These are phyloP conservation scores for Centrocercus urophasianus DNA, from an alignment of 2,113 vertebrate genomes.

Conservation along the genomic window DNA sequence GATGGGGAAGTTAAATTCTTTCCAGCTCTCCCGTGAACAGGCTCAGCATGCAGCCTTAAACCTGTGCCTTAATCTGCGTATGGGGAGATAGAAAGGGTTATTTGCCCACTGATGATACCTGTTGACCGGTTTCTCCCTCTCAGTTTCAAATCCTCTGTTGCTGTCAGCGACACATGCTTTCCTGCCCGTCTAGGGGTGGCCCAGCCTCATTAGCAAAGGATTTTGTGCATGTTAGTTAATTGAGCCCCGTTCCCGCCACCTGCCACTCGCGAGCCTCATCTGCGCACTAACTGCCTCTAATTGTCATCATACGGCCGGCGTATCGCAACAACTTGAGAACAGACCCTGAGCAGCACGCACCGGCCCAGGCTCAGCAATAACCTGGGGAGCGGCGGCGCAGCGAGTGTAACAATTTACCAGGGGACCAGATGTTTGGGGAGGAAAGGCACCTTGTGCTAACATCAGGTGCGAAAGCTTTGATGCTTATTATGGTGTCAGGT, in stretches of 20 bases:
- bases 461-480: slow-evolving; percentile 14
- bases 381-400: slow-evolving; percentile 16
- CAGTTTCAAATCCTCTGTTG: slow-evolving; percentile 55
- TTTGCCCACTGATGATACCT: slow-evolving; percentile 52
- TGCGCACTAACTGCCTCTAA: slow-evolving; percentile 80
- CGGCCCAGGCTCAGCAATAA: slow-evolving; percentile 34
- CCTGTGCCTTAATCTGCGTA: fast-evolving
- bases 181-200: slow-evolving; percentile 76
- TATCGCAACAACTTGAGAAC: slow-evolving; percentile 79
- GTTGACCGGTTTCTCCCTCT: slow-evolving; percentile 60
- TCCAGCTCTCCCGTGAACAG: neutral
- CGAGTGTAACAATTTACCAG: slow-evolving; percentile 53
- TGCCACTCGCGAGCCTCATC: slow-evolving; percentile 81
- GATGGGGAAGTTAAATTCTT: neutral
- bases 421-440: slow-evolving; percentile 76
- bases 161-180: slow-evolving; percentile 69
- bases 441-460: slow-evolving; percentile 51
- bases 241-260: slow-evolving; percentile 78
- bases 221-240: slow-evolving; percentile 81
- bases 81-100: fast-evolving
- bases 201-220: slow-evolving; percentile 84
- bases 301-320: slow-evolving; percentile 78
- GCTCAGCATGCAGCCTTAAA: neutral
- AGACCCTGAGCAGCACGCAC: slow-evolving; percentile 71
- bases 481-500: neutral